These are phyloP conservation scores for Phaonia tiefii DNA, from an alignment of 2,888 invertebrate species.

Conservation along the genomic window DNA sequence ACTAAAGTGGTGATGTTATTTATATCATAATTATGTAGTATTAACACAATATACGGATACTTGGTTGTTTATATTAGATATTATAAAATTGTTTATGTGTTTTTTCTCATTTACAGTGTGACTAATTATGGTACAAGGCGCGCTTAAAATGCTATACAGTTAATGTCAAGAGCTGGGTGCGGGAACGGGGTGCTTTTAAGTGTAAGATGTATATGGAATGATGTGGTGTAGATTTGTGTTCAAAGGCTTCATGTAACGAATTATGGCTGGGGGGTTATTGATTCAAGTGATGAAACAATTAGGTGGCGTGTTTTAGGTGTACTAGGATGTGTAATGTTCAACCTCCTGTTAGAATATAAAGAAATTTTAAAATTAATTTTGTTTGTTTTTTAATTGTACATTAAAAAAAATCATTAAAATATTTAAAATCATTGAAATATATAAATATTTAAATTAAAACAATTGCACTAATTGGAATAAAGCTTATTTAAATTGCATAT, in stretches of 20 bases:
- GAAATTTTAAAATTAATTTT: conserved; percentile 33
- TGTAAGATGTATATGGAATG: conserved; percentile 34
- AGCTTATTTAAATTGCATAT: conserved; percentile 60
- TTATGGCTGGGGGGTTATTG: conserved; percentile 2
- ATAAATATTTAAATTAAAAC: conserved; percentile 55
- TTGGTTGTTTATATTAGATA: background rate
- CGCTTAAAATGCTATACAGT: conserved; percentile 39
- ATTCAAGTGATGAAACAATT: conserved; percentile 47
- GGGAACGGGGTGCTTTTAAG: conserved; percentile 52
- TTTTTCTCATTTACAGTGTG: conserved; percentile 1
- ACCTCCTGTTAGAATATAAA: conserved; percentile 70
- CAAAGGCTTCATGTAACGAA: conserved; percentile 33
- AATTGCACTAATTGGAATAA: conserved; percentile 65
- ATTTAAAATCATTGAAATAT: conserved; percentile 24
- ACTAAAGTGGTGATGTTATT: background rate
- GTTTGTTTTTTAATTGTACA: conserved; percentile 17
- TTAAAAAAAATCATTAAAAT: conserved; percentile 45
- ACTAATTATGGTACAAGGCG: conserved; percentile 58
- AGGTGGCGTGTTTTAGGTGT: conserved; percentile 50
- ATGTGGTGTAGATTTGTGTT: conserved; percentile 53
- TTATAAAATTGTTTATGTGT: background rate
- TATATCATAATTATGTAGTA: conserved; percentile 5
- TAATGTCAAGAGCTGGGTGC: conserved; percentile 14
- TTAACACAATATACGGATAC: background rate
- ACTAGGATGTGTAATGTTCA: conserved; percentile 26